Evolutionary conservation across 92 coral and sea anemone genomes (phyloP).

Genomic region (Zoanthus gigantus): DNA sequence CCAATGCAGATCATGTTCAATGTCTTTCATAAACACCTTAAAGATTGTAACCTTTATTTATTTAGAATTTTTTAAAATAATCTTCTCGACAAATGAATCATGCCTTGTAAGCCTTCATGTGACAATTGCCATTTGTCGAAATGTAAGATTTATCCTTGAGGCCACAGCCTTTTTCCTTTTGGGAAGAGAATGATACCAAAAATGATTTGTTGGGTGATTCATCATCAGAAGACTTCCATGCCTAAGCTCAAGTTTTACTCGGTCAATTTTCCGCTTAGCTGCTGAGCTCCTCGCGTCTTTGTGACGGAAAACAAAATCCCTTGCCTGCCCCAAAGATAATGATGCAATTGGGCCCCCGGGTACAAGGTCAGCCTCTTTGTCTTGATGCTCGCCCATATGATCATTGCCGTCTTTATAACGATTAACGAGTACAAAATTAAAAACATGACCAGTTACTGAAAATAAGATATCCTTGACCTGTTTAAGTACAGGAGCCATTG

Average conservation of each 20-base stretch:
- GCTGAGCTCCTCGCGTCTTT: slow-evolving; percentile 75
- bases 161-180: slow-evolving; percentile 66
- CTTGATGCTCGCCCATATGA: slow-evolving; percentile 90
- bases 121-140: slow-evolving; percentile 72
- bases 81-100: too few species aligned
- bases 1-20: too few species aligned
- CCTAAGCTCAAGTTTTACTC: slow-evolving; percentile 71
- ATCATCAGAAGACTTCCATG: slow-evolving; percentile 83
- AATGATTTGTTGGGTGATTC: slow-evolving; percentile 83
- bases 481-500: slow-evolving; percentile 71
- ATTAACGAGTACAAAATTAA: slow-evolving; percentile 88
- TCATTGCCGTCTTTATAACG: slow-evolving; percentile 88
- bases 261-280: slow-evolving; percentile 69
- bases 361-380: slow-evolving; percentile 80
- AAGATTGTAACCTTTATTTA: too few species aligned
- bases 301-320: slow-evolving; percentile 88
- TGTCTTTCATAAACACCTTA: too few species aligned
- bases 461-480: slow-evolving; percentile 57
- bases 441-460: slow-evolving; percentile 59
- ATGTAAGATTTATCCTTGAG: slow-evolving; percentile 86
- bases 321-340: slow-evolving; percentile 77
- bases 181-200: slow-evolving; percentile 89
- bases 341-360: slow-evolving; percentile 78
- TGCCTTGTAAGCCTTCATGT: not conserved
- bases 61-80: too few species aligned